phyloP scores from a whole-genome alignment of 2,888 invertebrate genomes.

The Crematogaster levior region DNA sequence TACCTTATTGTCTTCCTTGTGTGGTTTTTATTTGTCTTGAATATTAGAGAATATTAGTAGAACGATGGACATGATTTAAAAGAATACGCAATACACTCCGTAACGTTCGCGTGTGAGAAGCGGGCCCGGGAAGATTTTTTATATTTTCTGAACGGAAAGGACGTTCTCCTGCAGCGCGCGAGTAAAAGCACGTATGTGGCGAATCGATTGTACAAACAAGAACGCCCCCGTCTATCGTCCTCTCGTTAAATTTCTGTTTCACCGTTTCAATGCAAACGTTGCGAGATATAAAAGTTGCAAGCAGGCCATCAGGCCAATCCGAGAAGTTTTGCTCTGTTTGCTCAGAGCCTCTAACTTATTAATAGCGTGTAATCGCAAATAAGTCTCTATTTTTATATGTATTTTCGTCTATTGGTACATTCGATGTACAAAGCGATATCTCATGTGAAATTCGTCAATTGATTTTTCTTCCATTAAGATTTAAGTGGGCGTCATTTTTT shows the following conservation, averaged over 20 bases:
- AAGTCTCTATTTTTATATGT: slow-evolving; percentile 14
- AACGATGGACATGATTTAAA: neutral
- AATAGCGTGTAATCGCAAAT: slow-evolving; percentile 26
- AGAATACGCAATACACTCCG: neutral
- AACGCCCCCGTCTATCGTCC: slow-evolving; percentile 65
- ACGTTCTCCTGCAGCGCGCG: slow-evolving; percentile 57
- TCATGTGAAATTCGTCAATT: neutral
- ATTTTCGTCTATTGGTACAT: neutral
- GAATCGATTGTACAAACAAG: slow-evolving; percentile 81
- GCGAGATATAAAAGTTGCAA: slow-evolving; percentile 66
- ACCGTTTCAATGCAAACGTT: slow-evolving; percentile 67
- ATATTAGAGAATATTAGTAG: neutral
- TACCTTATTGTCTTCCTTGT: neutral
- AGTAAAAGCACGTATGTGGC: slow-evolving; percentile 74
- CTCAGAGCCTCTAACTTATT: slow-evolving; percentile 43
- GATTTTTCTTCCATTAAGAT: neutral
- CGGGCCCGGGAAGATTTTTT: slow-evolving; percentile 56
- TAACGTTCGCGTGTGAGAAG: slow-evolving; percentile 39
- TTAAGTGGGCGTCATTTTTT: neutral
- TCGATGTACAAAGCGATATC: neutral
- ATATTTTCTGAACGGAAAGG: slow-evolving; percentile 61
- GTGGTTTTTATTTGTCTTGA: neutral
- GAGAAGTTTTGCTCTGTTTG: slow-evolving; percentile 51
- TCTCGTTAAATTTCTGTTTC: slow-evolving; percentile 75
- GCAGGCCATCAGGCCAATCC: slow-evolving; percentile 63